A percentile compares a stretch with the other conserved stretches of the same genome.
Evolutionary conservation across 2,888 invertebrate genomes (phyloP).

Genomic region (Tipula unca): DNA sequence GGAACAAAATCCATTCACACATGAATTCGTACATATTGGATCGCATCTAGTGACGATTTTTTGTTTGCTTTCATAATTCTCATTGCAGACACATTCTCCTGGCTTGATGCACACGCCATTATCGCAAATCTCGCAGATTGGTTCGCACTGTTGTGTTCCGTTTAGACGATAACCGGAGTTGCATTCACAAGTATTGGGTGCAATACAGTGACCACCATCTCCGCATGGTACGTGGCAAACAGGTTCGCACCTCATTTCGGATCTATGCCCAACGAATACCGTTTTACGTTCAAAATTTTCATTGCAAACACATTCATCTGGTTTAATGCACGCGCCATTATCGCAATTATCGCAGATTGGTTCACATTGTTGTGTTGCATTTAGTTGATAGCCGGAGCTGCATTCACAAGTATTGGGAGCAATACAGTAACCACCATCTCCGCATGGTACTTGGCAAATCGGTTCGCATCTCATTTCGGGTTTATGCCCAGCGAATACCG

Average conservation of each 20-base stretch:
- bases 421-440: constrained; percentile 38
- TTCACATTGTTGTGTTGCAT: neutral
- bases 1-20: constrained; percentile 25
- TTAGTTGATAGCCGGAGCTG: neutral
- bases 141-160: constrained; percentile 17
- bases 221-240: constrained; percentile 62
- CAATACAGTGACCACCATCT: constrained; percentile 37
- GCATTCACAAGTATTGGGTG: constrained; percentile 38
- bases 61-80: neutral
- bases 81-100: neutral
- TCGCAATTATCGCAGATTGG: constrained; percentile 17
- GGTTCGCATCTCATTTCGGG: constrained; percentile 51
- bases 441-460: constrained; percentile 61
- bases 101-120: neutral
- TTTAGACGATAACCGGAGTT: neutral
- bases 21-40: constrained; percentile 14
- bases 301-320: constrained; percentile 14
- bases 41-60: neutral
- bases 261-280: neutral
- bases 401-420: constrained; percentile 38
- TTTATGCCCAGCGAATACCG: neutral
- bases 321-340: constrained; percentile 14
- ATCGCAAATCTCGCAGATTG: constrained; percentile 19
- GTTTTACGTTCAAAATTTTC: neutral
- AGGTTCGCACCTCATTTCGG: constrained; percentile 55